phyloP scores from a whole-genome alignment of 2,888 invertebrate genomes.

The Prosopocoilus inquinatus region DNA sequence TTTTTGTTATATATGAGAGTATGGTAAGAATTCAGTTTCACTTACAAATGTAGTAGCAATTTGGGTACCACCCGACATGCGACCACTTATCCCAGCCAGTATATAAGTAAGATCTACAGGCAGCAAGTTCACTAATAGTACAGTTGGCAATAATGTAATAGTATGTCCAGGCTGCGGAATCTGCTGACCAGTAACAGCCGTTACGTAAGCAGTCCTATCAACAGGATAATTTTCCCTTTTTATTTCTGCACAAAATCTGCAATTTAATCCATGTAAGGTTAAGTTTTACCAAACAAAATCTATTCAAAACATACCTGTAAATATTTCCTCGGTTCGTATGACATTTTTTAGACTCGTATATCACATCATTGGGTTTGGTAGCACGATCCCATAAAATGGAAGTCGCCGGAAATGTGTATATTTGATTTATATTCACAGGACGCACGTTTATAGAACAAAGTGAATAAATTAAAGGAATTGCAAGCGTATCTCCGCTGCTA shows the following conservation, averaged over 20 bases:
- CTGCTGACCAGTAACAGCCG: conserved; percentile 34
- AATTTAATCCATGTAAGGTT: conserved; percentile 6
- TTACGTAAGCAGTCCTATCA: conserved; percentile 49
- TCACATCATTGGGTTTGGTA: conserved; percentile 49
- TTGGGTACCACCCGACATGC: conserved; percentile 43
- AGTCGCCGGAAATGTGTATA: conserved; percentile 58
- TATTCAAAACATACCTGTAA: conserved; percentile 47
- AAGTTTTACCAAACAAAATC: conserved; percentile 9
- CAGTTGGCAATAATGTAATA: conserved; percentile 79
- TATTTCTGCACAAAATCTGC: conserved; percentile 76
- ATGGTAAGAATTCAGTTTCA: conserved; percentile 9
- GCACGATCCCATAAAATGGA: conserved; percentile 63
- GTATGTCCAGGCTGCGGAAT: conserved; percentile 77
- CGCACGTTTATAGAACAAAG: conserved; percentile 71
- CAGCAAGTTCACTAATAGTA: conserved; percentile 82
- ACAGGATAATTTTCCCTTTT: conserved; percentile 78
- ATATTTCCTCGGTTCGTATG: conserved; percentile 48
- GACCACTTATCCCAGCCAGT: conserved; percentile 45
- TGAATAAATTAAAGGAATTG: conserved; percentile 76
- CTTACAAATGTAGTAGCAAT: conserved; percentile 42
- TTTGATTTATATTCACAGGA: conserved; percentile 58
- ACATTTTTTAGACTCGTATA: conserved; percentile 50
- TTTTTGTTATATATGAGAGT: background rate
- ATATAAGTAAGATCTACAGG: conserved; percentile 76
- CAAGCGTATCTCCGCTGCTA: conserved; percentile 59